Base-by-base conservation (phyloP, 2,888 invertebrate genomes). In the Scaeva pyrastri region DNA sequence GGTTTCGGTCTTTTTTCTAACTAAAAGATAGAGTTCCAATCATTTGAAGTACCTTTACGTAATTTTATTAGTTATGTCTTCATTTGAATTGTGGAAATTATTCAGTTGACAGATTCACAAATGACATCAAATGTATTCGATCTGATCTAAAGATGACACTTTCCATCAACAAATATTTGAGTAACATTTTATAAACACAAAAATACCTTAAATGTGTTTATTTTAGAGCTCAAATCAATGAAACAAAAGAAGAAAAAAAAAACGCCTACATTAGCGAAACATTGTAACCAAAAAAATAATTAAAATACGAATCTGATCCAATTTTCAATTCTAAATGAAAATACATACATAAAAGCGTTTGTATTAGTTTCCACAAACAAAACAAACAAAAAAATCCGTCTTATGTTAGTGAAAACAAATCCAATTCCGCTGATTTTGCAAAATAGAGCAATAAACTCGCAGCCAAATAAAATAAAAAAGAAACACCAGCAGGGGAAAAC, bases 391-490 rank as follows among this genome's bases (percentile, higher is more conserved):
- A 66, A 19, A 48, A 66, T 60, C 21, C 39, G 36, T 36, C 16
- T 26, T n/a, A 66, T 66, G 16, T 48, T 36, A 36, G 48, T 48
- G 45, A 26, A 66, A 48, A 66, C 31, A 48, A 66, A 48, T 66
- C 14, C 31, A 31, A 66, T 66, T 66, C 19, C 14, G 66, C 45
- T 66, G 48, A 48, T 36, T 36, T 66, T 48, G 45, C 66, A 66
- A 66, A 66, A 66, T 31, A 36, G n/a, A 62, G 43, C n/a, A 48
- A 66, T 48, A 48, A 45, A 66, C 26, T 48, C 31, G 48, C 16
- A 48, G 8, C 26, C 7, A 31, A 31, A 31, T 31, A 8, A 31
- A 31, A 8, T 5, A 5, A 31, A 31, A 5, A 31, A n/a, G 14
- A 48, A 48, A 26, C 48, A 48, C 45, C 31, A 31, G 64, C 16